Percentiles rank a stretch among this genome's conserved stretches.
Conservation (phyloP, 1,140 invertebrate genomes). For the Anastrepha obliqua region DNA sequence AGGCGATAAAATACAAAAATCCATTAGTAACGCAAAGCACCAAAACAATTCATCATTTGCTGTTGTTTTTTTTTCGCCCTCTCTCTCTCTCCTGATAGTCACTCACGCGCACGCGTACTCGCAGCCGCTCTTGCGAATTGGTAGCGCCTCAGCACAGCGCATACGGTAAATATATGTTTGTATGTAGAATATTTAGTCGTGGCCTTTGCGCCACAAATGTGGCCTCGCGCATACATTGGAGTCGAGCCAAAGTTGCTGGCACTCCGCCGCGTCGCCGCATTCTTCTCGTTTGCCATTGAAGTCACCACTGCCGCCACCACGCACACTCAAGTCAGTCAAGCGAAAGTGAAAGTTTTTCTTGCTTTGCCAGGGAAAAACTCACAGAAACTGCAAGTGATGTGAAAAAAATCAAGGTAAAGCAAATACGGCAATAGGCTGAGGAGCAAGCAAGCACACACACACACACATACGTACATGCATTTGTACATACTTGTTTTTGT, state of each 20-base stretch:
- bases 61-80: background rate
- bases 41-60: background rate
- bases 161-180: too few species aligned
- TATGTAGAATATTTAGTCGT: background rate
- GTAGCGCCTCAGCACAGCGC: too few species aligned
- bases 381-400: conserved; percentile 25
- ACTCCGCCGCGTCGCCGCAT: background rate
- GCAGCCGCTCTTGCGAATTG: background rate
- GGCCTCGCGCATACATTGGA: background rate
- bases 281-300: background rate
- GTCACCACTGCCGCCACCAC: background rate
- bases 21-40: background rate
- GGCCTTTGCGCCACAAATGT: conserved; percentile 3
- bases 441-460: background rate
- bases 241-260: background rate
- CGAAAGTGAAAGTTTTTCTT: conserved; percentile 43
- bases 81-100: background rate
- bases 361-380: background rate
- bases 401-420: conserved; percentile 35
- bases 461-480: background rate
- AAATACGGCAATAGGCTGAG: background rate
- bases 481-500: background rate
- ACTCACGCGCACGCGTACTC: background rate
- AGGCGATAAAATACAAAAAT: background rate
- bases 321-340: background rate